Evolutionary conservation across 2,888 invertebrate genomes (phyloP), one percentile per base, ranked within the genome.

Genomic region (Drosophila setosimentum): DNA sequence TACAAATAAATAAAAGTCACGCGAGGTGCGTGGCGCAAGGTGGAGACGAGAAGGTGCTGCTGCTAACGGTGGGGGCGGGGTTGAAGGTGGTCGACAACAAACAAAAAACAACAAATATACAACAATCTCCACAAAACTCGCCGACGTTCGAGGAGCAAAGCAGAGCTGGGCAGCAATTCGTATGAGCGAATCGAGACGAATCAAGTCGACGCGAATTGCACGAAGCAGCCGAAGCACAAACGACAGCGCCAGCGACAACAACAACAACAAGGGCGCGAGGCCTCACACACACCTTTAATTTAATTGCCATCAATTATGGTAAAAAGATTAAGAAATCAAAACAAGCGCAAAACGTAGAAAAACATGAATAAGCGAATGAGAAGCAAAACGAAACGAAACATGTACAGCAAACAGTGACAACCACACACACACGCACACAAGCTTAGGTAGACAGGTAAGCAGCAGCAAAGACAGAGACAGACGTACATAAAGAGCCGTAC

Each of bases 311-410:
- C 91, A 88, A 90, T 88, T 89, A 89, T 82, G 91, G 84, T 85
- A 83, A 91, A 91, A 89, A 87, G 87, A 90, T 91, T 89, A 90
- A 90, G 90, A 90, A 90, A 90, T 90, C 87, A 90, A 90, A 91
- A 90, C 83, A 89, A 90, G 80, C 89, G 72, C 78, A 91, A 83
- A 87, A 76, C 76, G 80, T 81, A 81, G 66, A 85, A 71, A 73
- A 88, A 88, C 75, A 80, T 77, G 73, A 76, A 85, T 82, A 85
- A 77, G 75, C 63, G 90, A 89, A 89, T 78, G 77, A 70, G 79
- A 57, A 59, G 70, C 68, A 80, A 79, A 77, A 60, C 67, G 80
- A 76, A 89, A 75, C 71, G 62, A 45, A 75, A 78, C 59, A 73
- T 54, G 59, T 62, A 60, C 73, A 74, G 49, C 63, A 59, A 61